Evolutionary conservation across 2,888 invertebrate species (phyloP).

Genomic region (Tachina grossa): DNA sequence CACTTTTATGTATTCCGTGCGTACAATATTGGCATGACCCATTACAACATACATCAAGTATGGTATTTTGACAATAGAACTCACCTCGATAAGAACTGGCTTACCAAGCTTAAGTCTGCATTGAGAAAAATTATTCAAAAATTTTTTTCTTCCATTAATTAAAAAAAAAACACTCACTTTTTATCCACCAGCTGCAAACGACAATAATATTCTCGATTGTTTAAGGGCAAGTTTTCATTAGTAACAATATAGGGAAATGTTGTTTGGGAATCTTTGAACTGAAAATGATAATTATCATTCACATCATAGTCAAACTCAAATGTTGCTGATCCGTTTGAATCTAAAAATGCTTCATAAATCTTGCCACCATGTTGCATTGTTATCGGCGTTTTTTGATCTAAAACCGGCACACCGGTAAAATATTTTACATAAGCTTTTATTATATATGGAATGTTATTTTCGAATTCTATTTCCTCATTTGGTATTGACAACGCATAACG

Average conservation of each 20-base stretch:
- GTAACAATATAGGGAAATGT: slow-evolving; percentile 7
- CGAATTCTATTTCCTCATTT: slow-evolving; percentile 21
- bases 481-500: slow-evolving; percentile 19
- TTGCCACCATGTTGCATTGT: slow-evolving; percentile 42
- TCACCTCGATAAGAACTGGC: slow-evolving; percentile 39
- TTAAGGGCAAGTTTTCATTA: not conserved
- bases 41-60: slow-evolving; percentile 49
- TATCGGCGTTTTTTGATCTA: slow-evolving; percentile 40
- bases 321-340: slow-evolving; percentile 19
- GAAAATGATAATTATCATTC: slow-evolving; percentile 70
- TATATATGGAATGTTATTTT: slow-evolving; percentile 38
- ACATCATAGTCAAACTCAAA: slow-evolving; percentile 48
- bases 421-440: slow-evolving; percentile 35
- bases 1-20: slow-evolving; percentile 21
- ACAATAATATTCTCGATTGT: slow-evolving; percentile 9
- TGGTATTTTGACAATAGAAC: slow-evolving; percentile 42
- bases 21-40: slow-evolving; percentile 41
- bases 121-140: too few relatives aligned
- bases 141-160: too few relatives aligned
- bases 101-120: slow-evolving; percentile 11
- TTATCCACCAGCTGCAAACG: slow-evolving; percentile 9
- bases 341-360: slow-evolving; percentile 20
- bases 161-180: slow-evolving; percentile 44
- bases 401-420: slow-evolving; percentile 33
- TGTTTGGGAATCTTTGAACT: slow-evolving; percentile 20